Base-by-base conservation (phyloP, 2,888 invertebrate genomes). In the Neoitamus cyanurus region DNA sequence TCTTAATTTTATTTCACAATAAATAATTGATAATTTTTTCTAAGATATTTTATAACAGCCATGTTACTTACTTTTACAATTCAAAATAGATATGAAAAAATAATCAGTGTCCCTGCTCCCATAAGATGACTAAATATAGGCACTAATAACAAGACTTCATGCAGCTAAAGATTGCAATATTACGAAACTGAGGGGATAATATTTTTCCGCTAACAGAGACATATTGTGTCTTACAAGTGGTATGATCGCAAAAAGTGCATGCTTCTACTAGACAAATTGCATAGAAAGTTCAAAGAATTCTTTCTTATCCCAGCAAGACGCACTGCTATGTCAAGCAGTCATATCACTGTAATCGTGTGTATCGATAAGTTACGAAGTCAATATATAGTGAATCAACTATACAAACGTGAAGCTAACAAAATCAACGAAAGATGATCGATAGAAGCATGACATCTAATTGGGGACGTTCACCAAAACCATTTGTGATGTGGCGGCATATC, bases 401-500 rank as follows among this genome's bases (percentile, higher is more conserved):
- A 42, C 30, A 30, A 28, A 20, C 42, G 37, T 15, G n/a, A 36
- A n/a, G 31, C 31, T 20, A 37, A 75, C 25, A 75, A 75, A 20
- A 37, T 28, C 11, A 25, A 37, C 42, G 42, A 75, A 25, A 20
- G 42, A 30, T 28, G 48, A 78, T 78, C 31, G 78, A 48, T 78
- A 78, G 78, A 78, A 78, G 78, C 5, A 15, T 20, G 4, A 78
- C 31, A 31, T 48, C 42, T 78, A 78, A 78, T 77, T 77, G 58
- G 68, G 42, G 25, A 82, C 82, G 82, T 15, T 36, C 34, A 80
- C 69, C 82, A 82, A 31, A 82, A 69, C 20, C 82, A 25, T 28
- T 34, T 69, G 28, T 69, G 36, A 58, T 82, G 82, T 82, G 69
- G 82, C 82, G 69, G 82, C 82, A 82, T 82, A 82, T 82, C 82